These are phyloP conservation scores for Chiroxiphia lanceolata DNA, from an alignment of 2,797 vertebrate genomes.

Conservation along the genomic window DNA sequence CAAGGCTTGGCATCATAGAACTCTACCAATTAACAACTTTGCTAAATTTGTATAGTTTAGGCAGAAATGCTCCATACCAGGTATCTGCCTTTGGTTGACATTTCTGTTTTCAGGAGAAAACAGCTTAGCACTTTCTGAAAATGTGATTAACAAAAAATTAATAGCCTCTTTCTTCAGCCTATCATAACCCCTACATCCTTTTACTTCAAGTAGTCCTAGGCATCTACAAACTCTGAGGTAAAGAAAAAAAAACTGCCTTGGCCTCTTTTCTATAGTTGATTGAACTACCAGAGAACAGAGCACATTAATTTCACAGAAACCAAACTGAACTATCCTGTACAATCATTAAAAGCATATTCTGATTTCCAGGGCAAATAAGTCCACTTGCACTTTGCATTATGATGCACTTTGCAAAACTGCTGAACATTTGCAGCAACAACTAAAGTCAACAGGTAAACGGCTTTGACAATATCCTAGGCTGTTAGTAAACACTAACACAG, in stretches of 20 bases:
- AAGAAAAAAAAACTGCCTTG: neutral
- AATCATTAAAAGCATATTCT: neutral
- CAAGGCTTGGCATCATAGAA: neutral
- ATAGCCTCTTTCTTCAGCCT: neutral
- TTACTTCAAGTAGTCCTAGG: neutral
- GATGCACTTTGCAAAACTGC: neutral
- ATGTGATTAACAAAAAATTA: neutral
- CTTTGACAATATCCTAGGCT: neutral
- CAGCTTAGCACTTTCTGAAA: neutral
- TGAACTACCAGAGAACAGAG: neutral
- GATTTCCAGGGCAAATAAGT: neutral
- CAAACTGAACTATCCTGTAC: neutral
- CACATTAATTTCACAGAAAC: neutral
- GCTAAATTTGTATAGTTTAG: neutral
- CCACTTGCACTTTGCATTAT: fast-evolving
- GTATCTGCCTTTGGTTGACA: neutral
- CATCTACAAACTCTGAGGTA: neutral
- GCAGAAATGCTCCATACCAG: neutral
- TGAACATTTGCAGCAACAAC: neutral
- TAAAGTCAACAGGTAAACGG: neutral
- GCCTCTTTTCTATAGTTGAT: neutral
- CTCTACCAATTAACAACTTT: neutral
- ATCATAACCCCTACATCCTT: neutral
- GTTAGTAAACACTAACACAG: neutral
- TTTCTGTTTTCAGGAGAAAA: neutral